Conservation (phyloP, 2,888 invertebrate genomes). For the Dynastes hyllus region DNA sequence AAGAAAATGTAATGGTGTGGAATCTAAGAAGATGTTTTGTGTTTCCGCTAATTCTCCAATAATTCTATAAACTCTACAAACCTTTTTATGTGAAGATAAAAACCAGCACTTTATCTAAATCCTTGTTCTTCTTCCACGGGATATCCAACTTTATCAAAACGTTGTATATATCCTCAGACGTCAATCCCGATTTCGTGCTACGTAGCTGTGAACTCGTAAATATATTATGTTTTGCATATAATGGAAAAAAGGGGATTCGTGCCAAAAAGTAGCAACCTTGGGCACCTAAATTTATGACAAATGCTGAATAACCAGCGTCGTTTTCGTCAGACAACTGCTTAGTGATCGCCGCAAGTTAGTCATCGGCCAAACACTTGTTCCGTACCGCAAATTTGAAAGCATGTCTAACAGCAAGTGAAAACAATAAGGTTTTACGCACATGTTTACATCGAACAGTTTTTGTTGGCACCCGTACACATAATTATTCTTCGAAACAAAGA, state of each 20-base stretch:
- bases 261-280: background rate
- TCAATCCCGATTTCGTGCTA: too few species aligned
- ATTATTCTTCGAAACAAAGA: too few species aligned
- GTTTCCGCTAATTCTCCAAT: too few species aligned
- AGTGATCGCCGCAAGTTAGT: background rate
- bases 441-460: background rate
- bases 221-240: background rate
- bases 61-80: too few species aligned
- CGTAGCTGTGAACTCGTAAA: too few species aligned
- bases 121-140: too few species aligned
- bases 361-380: constrained; percentile 1
- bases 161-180: too few species aligned
- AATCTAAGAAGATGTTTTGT: too few species aligned
- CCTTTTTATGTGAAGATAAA: too few species aligned
- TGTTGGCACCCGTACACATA: background rate
- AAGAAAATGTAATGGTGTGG: too few species aligned
- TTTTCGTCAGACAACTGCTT: background rate
- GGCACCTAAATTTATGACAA: background rate
- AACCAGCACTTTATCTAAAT: too few species aligned
- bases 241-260: background rate
- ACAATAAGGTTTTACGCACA: background rate
- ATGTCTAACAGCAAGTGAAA: background rate
- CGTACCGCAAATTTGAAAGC: background rate
- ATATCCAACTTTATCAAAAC: too few species aligned
- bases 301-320: background rate